Evolutionary conservation across 2,888 invertebrate species (phyloP), one percentile per base, ranked within the genome.

Genomic region (Caenorhabditis imperialis): DNA sequence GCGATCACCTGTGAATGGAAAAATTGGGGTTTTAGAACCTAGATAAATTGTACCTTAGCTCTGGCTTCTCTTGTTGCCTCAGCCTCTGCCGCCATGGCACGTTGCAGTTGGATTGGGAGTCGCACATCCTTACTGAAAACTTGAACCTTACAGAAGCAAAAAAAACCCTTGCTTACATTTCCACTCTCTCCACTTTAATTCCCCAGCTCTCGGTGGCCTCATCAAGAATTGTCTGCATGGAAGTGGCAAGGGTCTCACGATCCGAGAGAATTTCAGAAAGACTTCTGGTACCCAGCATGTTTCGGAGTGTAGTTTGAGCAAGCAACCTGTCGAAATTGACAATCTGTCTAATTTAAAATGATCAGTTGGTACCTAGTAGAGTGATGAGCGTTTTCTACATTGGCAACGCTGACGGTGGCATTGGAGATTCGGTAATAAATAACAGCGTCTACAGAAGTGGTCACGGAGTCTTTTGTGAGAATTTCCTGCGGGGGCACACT

Each of bases 401-500:
- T 98, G 47, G 96, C 95, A 79, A 96, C 95, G 45, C 96, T 96
- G 77, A 96, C 94, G 0, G 96, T 96, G 14, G 98, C 96, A 89
- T 97, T 97, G 86, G 94, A 94, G 25, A 98, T 95, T 42, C 89
- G 83, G 77, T 89, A 90, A 79, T 90, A 89, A 37, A 90, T 88
- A 12, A 91, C 91, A 22, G 97, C 97, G 89, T 97, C 97, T 47
- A 97, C 97, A 2, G 95, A 95, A 3, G 97, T 96, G 0, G 97
- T 97, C 65, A 97, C 97, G 67, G 94, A 95, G 90, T 97, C 97
- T 89, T 95, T 95, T 35, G 96, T 96, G 82, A 97, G 90, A 14
- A 97, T 95, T 96, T 97, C 97, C 91, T 97, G 97, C 0, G 97
- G 96, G 53, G 97, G 96, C 45, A 97, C 94, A 88, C 96, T 96